Evolutionary conservation across 2,888 invertebrate species (phyloP), one percentile per base, ranked within the genome.

Genomic region (Uropetala carovei): DNA sequence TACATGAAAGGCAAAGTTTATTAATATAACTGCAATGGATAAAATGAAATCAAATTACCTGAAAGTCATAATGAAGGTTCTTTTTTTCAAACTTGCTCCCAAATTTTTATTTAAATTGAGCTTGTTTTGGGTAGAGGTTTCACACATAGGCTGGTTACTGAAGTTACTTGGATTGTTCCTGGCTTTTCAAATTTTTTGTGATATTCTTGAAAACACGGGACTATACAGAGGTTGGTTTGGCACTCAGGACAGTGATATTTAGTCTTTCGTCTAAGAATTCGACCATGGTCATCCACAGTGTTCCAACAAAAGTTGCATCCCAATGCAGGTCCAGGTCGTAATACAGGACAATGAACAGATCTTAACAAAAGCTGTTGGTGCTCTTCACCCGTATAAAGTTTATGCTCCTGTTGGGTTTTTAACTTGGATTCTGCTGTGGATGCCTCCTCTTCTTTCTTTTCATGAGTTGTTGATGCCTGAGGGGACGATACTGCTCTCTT

Each of bases 241-340:
- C 98, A 98, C 95, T 98, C 98, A 0, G 98, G 98, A 95, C 98
- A 98, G 94, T 98, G 98, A 95, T 98, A 98, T 95, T 98, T 98
- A 0, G 98, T 98, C 95, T 98, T 98, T 93, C 98, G 96, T 85
- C 98, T 96, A 92, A 98, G 95, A 94, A 98, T 98, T 93, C 98
- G 96, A 68, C 98, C 98, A 95, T 97, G 97, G 85, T 96, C 97
- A 94, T 98, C 98, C 85, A 98, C 97, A 0, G 98, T 98, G 95
- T 98, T 98, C 98, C 98, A 98, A 95, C 98, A 98, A 95, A 97
- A 98, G 95, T 98, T 98, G 95, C 98, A 98, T 93, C 98, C 98
- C 93, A 98, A 95, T 4, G 98, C 98, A 9, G 98, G 98, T 0
- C 98, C 98, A 13, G 97, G 97, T 92, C 98, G 96, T 91, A 98